Base-by-base conservation (phyloP, 2,797 vertebrate species). In the Mastacembelus armatus region DNA sequence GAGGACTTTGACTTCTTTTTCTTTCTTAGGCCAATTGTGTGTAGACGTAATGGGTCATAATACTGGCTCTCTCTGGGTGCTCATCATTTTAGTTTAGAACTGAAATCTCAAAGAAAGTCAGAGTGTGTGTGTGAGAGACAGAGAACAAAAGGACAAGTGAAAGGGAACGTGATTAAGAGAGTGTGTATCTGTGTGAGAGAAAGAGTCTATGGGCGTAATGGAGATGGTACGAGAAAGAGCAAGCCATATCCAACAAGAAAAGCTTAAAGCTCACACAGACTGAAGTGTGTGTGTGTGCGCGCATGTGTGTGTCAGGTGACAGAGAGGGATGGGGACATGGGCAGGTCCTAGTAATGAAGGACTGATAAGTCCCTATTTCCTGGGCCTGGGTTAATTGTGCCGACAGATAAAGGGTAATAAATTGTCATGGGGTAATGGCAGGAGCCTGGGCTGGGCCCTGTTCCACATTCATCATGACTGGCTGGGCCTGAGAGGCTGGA, bases 341-440 rank as follows among this genome's bases (percentile, higher is more conserved):
- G 82, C 88, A 86, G 85, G 88, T 87, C 84, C 81, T 89, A 77
- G 89, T 92, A 91, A 92, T 92, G 89, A 93, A 91, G 87, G 90
- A 86, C 91, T 89, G 92, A 92, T 92, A 93, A 92, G 88, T 92
- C 86, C 84, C 88, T 87, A 87, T 89, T 92, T 92, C 85, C 85
- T 80, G 83, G 82, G 87, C 88, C 84, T 81, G 91, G 93, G 94
- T 94, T 95, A 95, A 95, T 95, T 94, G 92, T 89, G 90, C 85
- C 85, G 84, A 85, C 88, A 93, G 93, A 94, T 94, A 94, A 94
- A 92, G 88, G 84, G 89, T 92, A 92, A 94, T 94, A 94, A 93
- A 94, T 95, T 92, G 90, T 91, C 88, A 82, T 40, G 30, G 89
- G 86, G 89, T 90, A 94, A 93, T 92, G 90, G 89, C 85, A 85